Evolutionary conservation across 2,888 invertebrate species (phyloP), one percentile per base, ranked within the genome.

Genomic region (Platycheirus rosarum): DNA sequence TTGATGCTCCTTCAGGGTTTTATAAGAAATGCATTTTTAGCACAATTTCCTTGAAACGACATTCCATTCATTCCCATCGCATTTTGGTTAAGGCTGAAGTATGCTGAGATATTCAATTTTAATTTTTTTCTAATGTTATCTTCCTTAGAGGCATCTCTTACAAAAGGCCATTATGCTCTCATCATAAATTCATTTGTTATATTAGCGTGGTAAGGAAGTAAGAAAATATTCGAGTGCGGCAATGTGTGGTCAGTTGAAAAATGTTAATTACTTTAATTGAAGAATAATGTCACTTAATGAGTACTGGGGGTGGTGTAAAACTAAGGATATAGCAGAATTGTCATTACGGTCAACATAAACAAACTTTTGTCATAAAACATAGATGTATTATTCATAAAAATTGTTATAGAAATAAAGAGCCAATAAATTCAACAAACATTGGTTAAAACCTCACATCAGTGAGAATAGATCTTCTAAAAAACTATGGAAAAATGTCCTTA

Each of bases 161-260:
- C 63, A 79, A 69, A 75, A 18, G 68, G 57, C 75, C 75, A 75
- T 79, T 79, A 75, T 69, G 65, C 29, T 69, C 20, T 51, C 79
- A 79, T 79, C 75, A 75, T 75, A 69, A 79, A 75, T 69, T 65
- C 79, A 75, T 75, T 75, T 79, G 65, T 74, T 65, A 75, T 32
- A 46, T 51, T 51, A 46, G 70, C 65, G 63, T 70, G 62, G 68
- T 63, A 42, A 49, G n/a, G n/a, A n/a, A n/a, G 40, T 32, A 14
- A 29, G 18, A 53, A 9, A 40, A 44, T 18, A 42, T 16, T 37
- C 14, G 11, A 13, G 0, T 14, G n/a, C 0, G 8, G 6, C 20
- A 23, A 37, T 55, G 55, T 37, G 9, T 55, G 55, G 55, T 55
- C 55, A 55, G 37, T 40, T 37, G 37, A 37, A 55, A 55, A n/a